Evolutionary conservation across 2,888 invertebrate species (phyloP), one percentile per base, ranked within the genome.

Genomic region (Aromia moschata): DNA sequence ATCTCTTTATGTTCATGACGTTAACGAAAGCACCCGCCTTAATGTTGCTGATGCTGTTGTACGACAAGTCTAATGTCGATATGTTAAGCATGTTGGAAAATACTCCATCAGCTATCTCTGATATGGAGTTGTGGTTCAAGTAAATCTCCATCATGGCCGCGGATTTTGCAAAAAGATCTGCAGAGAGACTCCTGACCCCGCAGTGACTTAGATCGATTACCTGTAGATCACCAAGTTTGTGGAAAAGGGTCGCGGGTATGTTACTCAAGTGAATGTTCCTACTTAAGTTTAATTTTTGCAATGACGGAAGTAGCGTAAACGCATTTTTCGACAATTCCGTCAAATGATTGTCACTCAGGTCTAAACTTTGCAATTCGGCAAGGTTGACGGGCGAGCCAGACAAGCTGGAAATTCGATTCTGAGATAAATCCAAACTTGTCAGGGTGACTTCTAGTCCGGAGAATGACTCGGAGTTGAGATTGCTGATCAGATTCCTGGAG

Each of bases 11-110:
- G 58, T 89, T 88, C 83, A 89, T 88, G 1, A 93, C 85, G 68
- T 91, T 90, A 0, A 90, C 87, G 77, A 94, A 94, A 0, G 92
- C 88, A 0, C 88, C 87, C 14, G 88, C 88, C 54, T 89, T 85
- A 47, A 94, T 89, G 51, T 87, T 89, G 12, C 86, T 86, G 31
- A 96, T 91, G 51, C 87, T 86, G 77, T 95, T 95, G 65, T 87
- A 86, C 0, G 93, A 92, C 44, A 96, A 79, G 80, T 94, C 91
- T 14, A 95, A 86, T 25, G 84, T 79, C 1, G 88, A 87, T 36
- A 95, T 83, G 74, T 92, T 92, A 69, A 85, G 84, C 17, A 94
- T 84, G 74, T 92, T 90, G 37, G 89, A 85, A 73, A 95, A 94
- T 1, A 89, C 86, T 2, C 88, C 88, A 74, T 92, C 90, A 0